These are phyloP conservation scores for Schizotus pectinicornis DNA, from an alignment of 2,888 invertebrate genomes.

Conservation along the genomic window DNA sequence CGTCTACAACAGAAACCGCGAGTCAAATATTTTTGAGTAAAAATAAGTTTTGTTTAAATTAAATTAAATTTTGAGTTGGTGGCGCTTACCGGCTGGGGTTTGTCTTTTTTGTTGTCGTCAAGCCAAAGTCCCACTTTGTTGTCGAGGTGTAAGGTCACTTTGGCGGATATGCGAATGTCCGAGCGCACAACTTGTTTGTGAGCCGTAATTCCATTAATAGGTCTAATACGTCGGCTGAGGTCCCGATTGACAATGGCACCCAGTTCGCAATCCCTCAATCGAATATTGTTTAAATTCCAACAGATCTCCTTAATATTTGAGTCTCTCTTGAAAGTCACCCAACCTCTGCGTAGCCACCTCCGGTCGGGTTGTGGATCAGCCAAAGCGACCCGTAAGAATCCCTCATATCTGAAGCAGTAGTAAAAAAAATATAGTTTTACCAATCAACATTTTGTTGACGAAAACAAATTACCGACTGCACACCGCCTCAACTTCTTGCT, in stretches of 20 bases:
- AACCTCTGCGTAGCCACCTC: slow-evolving; percentile 95
- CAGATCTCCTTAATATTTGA: slow-evolving; percentile 99
- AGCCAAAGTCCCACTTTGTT: slow-evolving; percentile 81
- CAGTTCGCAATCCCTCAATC: slow-evolving; percentile 89
- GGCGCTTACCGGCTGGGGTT: slow-evolving; percentile 40
- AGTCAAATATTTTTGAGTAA: too few species aligned
- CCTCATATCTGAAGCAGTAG: slow-evolving; percentile 85
- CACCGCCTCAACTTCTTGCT: slow-evolving; percentile 94
- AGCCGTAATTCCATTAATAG: slow-evolving; percentile 88
- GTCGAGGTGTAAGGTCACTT: slow-evolving; percentile 90
- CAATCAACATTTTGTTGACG: not conserved
- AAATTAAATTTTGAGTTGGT: too few species aligned
- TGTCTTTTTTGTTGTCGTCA: slow-evolving; percentile 59
- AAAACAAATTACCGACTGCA: slow-evolving; percentile 39
- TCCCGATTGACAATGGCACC: slow-evolving; percentile 97
- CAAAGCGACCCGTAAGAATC: slow-evolving; percentile 93
- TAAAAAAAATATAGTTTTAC: not conserved
- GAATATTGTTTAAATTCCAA: slow-evolving; percentile 96
- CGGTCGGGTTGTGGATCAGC: slow-evolving; percentile 97
- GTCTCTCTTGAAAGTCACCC: slow-evolving; percentile 96
- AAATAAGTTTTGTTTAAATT: too few species aligned
- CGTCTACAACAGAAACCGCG: too few species aligned
- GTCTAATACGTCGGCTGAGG: slow-evolving; percentile 89
- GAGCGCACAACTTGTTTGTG: slow-evolving; percentile 88
- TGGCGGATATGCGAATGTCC: slow-evolving; percentile 91